A percentile compares a stretch with the other conserved stretches of the same genome.
These are phyloP conservation scores for Brenthis hecate DNA, from an alignment of 2,888 invertebrate species.

Conservation along the genomic window DNA sequence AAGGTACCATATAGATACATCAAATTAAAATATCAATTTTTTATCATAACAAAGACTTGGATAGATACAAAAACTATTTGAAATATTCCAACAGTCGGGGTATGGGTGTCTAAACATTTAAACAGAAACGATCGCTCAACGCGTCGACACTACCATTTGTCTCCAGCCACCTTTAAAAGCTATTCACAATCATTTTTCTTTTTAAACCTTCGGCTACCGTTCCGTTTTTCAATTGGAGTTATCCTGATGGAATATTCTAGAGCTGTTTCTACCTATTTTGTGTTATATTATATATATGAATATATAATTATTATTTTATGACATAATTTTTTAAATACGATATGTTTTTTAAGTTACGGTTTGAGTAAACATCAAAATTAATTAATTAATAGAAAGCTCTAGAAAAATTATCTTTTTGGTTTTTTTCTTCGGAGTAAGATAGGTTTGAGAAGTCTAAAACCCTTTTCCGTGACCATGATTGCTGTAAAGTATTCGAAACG, in stretches of 20 bases:
- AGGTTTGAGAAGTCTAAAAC: no score
- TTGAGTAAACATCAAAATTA: no score
- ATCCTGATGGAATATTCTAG: constrained; percentile 69
- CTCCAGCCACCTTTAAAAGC: constrained; percentile 79
- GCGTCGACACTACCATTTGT: constrained; percentile 66
- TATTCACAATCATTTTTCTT: constrained; percentile 80
- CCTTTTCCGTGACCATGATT: no score
- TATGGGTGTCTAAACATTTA: constrained; percentile 20
- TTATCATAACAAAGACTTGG: not conserved
- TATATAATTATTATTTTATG: not conserved
- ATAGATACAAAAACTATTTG: constrained; percentile 10
- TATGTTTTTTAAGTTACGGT: no score
- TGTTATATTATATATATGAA: not conserved
- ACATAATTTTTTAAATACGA: no score
- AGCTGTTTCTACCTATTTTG: constrained; percentile 45
- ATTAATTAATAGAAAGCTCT: no score
- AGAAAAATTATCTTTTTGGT: no score
- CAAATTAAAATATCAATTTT: not conserved
- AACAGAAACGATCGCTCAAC: constrained; percentile 56
- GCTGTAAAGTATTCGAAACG: no score
- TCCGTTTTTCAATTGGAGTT: constrained; percentile 80
- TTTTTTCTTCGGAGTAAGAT: no score
- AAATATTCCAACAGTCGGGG: constrained; percentile 21
- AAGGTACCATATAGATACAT: no score
- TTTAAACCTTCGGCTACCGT: constrained; percentile 79